Evolutionary conservation across 2,888 invertebrate genomes (phyloP).

Genomic region (Lepidochrysops patricia): DNA sequence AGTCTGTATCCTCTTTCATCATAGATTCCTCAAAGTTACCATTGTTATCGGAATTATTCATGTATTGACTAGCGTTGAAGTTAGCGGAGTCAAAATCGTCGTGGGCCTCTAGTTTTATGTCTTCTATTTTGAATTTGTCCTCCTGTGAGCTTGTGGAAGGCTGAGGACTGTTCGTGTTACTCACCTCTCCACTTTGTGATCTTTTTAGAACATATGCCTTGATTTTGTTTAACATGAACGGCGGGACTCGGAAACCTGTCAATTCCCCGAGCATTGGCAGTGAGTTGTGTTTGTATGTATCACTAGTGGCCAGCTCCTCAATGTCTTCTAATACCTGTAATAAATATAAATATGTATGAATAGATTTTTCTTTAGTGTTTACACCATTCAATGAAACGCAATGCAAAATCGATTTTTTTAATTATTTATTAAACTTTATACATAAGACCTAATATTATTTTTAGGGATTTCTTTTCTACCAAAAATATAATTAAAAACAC

Average conservation of each 20-base stretch:
- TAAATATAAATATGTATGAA: slow-evolving; percentile 10
- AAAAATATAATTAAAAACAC: too few species aligned
- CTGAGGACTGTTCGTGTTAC: slow-evolving; percentile 53
- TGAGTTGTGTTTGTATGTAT: slow-evolving; percentile 80
- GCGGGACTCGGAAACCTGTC: slow-evolving; percentile 83
- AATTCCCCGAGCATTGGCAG: slow-evolving; percentile 79
- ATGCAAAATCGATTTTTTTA: too few species aligned
- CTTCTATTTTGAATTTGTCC: slow-evolving; percentile 53
- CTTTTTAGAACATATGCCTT: slow-evolving; percentile 75
- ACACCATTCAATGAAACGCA: too few species aligned
- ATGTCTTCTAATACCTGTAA: slow-evolving; percentile 81
- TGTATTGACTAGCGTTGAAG: slow-evolving; percentile 57
- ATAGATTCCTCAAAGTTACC: slow-evolving; percentile 54
- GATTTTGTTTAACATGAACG: slow-evolving; percentile 84
- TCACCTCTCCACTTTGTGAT: slow-evolving; percentile 44
- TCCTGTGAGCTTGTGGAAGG: slow-evolving; percentile 51
- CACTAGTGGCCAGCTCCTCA: slow-evolving; percentile 80
- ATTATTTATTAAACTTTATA: too few species aligned
- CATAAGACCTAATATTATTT: too few species aligned
- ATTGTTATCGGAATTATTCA: slow-evolving; percentile 47
- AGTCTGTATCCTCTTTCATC: slow-evolving; percentile 56
- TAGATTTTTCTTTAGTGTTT: background rate
- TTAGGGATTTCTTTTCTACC: too few species aligned
- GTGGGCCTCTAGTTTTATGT: slow-evolving; percentile 56
- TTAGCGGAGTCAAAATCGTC: slow-evolving; percentile 51